Percentiles rank a stretch among this genome's conserved stretches.
Evolutionary conservation across 2,888 invertebrate genomes (phyloP).

Genomic region (Beris chalybata): DNA sequence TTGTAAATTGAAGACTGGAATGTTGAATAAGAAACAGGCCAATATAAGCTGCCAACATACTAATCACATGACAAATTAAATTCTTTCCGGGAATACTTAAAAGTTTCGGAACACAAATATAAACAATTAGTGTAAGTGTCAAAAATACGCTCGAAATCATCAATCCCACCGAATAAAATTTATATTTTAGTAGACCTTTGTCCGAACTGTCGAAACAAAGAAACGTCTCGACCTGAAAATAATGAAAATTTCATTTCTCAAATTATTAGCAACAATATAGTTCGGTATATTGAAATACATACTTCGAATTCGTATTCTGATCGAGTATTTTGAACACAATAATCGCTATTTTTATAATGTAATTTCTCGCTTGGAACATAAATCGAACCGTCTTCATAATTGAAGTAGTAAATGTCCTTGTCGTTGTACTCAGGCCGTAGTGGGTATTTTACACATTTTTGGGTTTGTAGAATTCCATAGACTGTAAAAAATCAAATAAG

Average conservation of each 20-base stretch:
- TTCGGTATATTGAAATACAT: background rate
- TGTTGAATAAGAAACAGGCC: conserved; percentile 64
- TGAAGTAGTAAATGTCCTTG: conserved; percentile 49
- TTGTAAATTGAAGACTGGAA: conserved; percentile 51
- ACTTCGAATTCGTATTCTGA: conserved; percentile 26
- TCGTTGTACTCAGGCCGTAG: conserved; percentile 47
- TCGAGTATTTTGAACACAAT: conserved; percentile 50
- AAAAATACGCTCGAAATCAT: conserved; percentile 69
- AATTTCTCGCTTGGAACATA: conserved; percentile 44
- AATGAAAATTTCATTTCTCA: conserved; percentile 3
- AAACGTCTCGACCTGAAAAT: conserved; percentile 46
- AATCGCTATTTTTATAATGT: conserved; percentile 47
- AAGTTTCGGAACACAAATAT: conserved; percentile 65
- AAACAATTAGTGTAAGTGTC: conserved; percentile 66
- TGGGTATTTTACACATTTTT: conserved; percentile 50
- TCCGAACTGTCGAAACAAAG: conserved; percentile 51
- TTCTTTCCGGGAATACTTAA: conserved; percentile 75
- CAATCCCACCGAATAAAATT: conserved; percentile 54
- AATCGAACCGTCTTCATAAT: conserved; percentile 48
- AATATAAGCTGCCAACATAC: conserved; percentile 66
- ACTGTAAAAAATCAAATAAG: conserved; percentile 42
- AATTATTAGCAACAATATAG: background rate
- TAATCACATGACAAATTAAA: conserved; percentile 69
- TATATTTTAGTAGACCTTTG: conserved; percentile 50
- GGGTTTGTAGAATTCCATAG: conserved; percentile 49